Evolutionary conservation across 2,888 invertebrate genomes (phyloP).

Genomic region (Fragum whitleyi): DNA sequence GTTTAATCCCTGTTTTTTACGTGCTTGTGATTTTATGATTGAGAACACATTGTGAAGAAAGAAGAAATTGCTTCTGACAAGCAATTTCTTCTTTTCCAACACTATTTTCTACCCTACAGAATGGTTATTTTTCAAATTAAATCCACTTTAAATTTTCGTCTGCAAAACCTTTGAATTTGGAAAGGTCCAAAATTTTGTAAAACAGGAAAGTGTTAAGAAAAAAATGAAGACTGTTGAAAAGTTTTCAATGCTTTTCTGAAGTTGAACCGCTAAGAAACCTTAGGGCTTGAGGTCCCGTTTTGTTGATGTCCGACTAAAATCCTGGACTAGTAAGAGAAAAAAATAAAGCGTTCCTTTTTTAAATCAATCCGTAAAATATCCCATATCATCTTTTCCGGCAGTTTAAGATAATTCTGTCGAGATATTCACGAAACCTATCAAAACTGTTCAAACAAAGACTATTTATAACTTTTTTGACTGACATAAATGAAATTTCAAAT

Average conservation of each 20-base stretch:
- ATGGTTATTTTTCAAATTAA: no score
- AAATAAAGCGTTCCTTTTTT: no score
- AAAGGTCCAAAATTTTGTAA: no score
- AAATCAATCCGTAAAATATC: background rate
- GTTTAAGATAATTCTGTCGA: background rate
- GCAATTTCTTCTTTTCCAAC: constrained; percentile 3
- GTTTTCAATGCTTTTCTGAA: background rate
- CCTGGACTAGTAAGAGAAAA: background rate
- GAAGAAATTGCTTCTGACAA: background rate
- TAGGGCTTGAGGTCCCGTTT: background rate
- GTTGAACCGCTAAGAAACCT: background rate
- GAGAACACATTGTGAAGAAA: constrained; percentile 2
- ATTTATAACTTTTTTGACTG: constrained; percentile 1
- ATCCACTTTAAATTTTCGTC: no score
- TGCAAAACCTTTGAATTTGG: no score
- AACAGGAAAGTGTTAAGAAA: background rate
- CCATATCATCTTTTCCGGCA: background rate
- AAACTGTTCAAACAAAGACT: background rate
- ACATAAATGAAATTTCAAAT: background rate
- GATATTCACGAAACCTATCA: constrained; percentile 1
- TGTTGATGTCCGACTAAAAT: background rate
- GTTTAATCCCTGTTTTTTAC: no score
- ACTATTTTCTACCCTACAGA: background rate
- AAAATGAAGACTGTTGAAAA: background rate
- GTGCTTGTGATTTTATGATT: no score